Evolutionary conservation across 2,113 vertebrate genomes (phyloP), one percentile per base, ranked within the genome.

Genomic region (Alectura lathami): DNA sequence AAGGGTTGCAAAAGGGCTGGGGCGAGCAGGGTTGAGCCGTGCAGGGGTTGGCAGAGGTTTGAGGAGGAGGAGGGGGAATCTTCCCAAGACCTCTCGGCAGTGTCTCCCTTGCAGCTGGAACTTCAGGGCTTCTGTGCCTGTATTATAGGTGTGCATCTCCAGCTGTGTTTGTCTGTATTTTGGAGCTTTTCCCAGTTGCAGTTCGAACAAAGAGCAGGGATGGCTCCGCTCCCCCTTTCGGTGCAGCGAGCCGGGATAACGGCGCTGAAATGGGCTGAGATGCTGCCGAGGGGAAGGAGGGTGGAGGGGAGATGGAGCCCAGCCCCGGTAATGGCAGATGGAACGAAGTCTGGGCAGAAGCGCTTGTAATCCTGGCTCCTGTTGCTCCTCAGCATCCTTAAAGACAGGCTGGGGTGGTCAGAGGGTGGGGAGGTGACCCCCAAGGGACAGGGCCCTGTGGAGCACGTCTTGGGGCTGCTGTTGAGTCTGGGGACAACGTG

Each of bases 191-290:
- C 80, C 73, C 86, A 59, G 76, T 74, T 70, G 42, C 80, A 4
- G 83, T 86, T 78, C 18, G 91, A 96, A 96, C 89, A 96, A 96
- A 94, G 91, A 81, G 24, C 64, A 23, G 83, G 80, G 91, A 59
- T 70, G 64, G 64, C 60, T 75, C 42, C 24, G 16, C 73, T 81
- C 36, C 53, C 57, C 56, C 4, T 30, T 43, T 34, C 21, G 27
- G 72, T 23, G 50, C 86, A 36, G 73, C 16, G 18, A 83, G 50
- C 36, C 45, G 86, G 91, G 94, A 92, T 96, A 96, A 92, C 89
- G 89, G 80, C 50, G 13, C 67, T 43, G 22, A 36, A 86, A 88
- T 30, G 83, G 60, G 73, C 77, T 75, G 77, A 63, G 96, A 95
- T 75, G 84, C 78, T 18, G 54, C 34, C 60, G 27, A 63, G 54